phyloP scores from a whole-genome alignment of 2,797 vertebrate species.

The Acipenser oxyrinchus region DNA sequence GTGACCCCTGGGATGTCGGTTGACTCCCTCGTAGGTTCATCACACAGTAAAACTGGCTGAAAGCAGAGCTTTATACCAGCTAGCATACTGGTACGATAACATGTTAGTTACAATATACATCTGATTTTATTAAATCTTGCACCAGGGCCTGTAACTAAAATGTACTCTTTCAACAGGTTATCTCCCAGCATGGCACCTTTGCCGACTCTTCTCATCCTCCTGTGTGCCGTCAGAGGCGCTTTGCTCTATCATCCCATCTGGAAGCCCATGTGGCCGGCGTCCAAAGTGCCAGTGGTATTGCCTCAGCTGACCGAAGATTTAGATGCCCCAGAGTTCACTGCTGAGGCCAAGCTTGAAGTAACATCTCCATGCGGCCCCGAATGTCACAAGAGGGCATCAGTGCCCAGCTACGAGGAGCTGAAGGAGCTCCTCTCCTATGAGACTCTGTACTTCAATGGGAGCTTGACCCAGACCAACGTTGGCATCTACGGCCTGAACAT shows the following conservation, averaged over 20 bases:
- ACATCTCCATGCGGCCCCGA: conserved; percentile 75
- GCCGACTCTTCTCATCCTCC: conserved; percentile 48
- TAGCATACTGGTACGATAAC: too few relatives aligned
- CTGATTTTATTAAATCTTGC: background rate
- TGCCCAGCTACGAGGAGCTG: conserved; percentile 75
- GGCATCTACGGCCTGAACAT: conserved; percentile 74
- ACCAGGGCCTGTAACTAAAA: conserved; percentile 19
- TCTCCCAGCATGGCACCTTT: conserved; percentile 48
- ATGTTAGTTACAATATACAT: too few relatives aligned
- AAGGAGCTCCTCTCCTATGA: conserved; percentile 79
- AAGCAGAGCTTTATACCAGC: too few relatives aligned
- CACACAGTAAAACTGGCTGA: too few relatives aligned
- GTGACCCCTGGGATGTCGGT: too few relatives aligned
- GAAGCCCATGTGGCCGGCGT: conserved; percentile 76
- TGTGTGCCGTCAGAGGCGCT: conserved; percentile 47
- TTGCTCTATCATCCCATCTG: conserved; percentile 39
- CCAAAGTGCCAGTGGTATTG: conserved; percentile 80
- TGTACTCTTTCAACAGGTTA: conserved; percentile 43
- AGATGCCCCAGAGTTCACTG: conserved; percentile 70
- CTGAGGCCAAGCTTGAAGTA: conserved; percentile 73
- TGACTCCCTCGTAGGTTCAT: too few relatives aligned
- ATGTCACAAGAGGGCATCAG: conserved; percentile 74
- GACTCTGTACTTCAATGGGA: conserved; percentile 79
- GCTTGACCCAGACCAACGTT: conserved; percentile 77
- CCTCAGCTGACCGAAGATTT: conserved; percentile 67